phyloP scores from a whole-genome alignment of 2,888 invertebrate genomes.

The Cephus runcator region DNA sequence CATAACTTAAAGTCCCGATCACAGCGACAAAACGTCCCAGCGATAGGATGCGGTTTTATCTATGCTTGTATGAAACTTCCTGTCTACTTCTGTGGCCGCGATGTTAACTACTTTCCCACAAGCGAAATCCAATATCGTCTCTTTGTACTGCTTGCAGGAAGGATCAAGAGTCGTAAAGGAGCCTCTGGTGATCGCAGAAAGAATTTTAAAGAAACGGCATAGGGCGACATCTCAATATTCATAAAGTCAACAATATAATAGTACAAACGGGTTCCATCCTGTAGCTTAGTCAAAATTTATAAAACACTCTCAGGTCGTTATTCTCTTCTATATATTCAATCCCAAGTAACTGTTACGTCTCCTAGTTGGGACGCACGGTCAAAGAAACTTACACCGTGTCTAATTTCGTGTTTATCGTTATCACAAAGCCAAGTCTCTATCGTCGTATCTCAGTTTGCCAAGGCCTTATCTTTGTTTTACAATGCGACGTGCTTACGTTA shows the following conservation, averaged over 20 bases:
- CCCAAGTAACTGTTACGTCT: background rate
- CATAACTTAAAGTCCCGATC: background rate
- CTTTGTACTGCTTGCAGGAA: background rate
- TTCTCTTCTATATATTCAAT: background rate
- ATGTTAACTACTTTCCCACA: background rate
- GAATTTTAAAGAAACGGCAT: background rate
- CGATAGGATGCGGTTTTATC: background rate
- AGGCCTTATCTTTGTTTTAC: background rate
- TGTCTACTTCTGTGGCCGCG: background rate
- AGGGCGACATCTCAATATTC: background rate
- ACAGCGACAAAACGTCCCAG: background rate
- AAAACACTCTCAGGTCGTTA: background rate
- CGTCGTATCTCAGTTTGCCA: background rate
- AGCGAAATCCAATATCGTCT: background rate
- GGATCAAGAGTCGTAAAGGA: background rate
- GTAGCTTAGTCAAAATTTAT: background rate
- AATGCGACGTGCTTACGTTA: background rate
- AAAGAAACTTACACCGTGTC: background rate
- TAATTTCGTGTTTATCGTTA: background rate
- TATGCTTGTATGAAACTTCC: background rate
- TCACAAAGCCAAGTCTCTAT: background rate
- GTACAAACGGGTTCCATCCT: background rate
- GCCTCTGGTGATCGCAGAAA: background rate
- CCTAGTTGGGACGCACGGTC: background rate
- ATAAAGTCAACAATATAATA: background rate